Evolutionary conservation across 2,113 vertebrate genomes (phyloP).

Genomic region (Crotalus helleri): DNA sequence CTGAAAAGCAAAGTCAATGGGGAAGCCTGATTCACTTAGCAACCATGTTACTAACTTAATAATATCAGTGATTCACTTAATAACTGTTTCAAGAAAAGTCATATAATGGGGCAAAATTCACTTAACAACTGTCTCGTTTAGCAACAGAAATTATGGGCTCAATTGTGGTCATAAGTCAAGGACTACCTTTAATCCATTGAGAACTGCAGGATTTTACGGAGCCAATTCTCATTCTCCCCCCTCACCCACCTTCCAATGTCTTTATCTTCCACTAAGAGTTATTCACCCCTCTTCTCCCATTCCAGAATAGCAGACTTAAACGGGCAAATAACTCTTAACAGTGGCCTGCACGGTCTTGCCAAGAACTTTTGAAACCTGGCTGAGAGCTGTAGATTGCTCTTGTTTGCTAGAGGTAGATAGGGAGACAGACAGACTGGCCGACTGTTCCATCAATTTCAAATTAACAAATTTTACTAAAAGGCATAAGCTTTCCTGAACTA

Average conservation of each 20-base stretch:
- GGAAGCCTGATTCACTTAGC: not conserved
- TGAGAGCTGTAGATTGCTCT: not conserved
- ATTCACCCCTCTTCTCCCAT: not conserved
- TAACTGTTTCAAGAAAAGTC: not conserved
- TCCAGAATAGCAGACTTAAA: not conserved
- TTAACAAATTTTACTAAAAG: not conserved
- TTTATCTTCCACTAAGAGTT: not conserved
- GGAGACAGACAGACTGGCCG: not conserved
- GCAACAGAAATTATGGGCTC: not conserved
- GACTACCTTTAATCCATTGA: not conserved
- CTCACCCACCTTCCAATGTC: not conserved
- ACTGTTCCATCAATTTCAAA: not conserved
- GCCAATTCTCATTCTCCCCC: not conserved
- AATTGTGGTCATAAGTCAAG: not conserved
- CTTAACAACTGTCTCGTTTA: not conserved
- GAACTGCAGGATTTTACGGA: not conserved
- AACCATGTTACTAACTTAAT: not conserved
- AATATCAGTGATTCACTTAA: not conserved
- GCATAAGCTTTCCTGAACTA: not conserved
- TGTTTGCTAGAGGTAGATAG: not conserved
- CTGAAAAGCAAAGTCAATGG: not conserved
- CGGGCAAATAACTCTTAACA: not conserved
- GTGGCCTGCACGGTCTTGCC: not conserved
- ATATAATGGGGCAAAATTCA: not conserved
- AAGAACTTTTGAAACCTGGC: not conserved